Percentiles rank a stretch among this genome's conserved stretches.
phyloP scores from a whole-genome alignment of 1,140 invertebrate genomes.

The Panagrolaimus sp. region DNA sequence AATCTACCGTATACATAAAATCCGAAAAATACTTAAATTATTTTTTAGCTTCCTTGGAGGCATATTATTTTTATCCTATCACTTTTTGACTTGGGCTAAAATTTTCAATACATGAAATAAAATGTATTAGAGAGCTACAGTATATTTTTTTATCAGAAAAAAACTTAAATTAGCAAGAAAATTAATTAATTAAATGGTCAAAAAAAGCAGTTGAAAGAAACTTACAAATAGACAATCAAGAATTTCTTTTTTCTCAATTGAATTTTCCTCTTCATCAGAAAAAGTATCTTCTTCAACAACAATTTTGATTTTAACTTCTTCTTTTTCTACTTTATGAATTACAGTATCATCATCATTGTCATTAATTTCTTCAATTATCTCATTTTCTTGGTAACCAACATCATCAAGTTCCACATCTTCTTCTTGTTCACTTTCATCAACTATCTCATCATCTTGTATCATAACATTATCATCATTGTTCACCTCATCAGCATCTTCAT shows the following conservation, averaged over 20 bases:
- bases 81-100: too few species aligned
- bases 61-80: too few species aligned
- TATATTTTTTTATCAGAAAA: neutral
- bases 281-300: neutral
- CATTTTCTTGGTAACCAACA: neutral
- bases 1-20: too few species aligned
- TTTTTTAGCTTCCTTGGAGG: too few species aligned
- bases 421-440: neutral
- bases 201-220: neutral
- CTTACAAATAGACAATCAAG: neutral
- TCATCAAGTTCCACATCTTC: neutral
- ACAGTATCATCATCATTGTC: slow-evolving; percentile 6
- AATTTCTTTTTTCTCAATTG: neutral
- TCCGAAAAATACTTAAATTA: too few species aligned
- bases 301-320: neutral
- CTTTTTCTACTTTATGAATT: neutral
- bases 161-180: too few species aligned
- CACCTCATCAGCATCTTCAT: too few species aligned
- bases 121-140: too few species aligned
- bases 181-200: neutral
- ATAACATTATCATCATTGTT: neutral
- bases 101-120: too few species aligned
- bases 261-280: neutral
- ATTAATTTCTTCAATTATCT: neutral
- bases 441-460: neutral